phyloP scores from a whole-genome alignment of 1,140 invertebrate species.

The Drosophila oshimai region DNA sequence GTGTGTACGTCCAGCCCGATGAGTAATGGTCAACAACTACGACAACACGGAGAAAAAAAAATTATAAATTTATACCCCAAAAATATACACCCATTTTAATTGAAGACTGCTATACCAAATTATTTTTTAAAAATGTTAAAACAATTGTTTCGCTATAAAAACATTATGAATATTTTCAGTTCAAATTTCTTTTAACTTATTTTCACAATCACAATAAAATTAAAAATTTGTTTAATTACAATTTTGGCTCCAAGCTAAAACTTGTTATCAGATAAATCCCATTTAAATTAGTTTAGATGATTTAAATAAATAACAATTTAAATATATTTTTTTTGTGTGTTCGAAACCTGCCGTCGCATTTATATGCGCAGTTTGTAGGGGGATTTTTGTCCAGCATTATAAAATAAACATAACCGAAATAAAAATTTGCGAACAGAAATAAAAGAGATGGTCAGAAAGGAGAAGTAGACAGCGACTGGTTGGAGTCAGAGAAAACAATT shows the following conservation, averaged over 20 bases:
- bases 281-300: not conserved
- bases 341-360: constrained; percentile 35
- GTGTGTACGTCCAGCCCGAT: constrained; percentile 37
- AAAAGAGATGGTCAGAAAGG: not conserved
- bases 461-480: constrained; percentile 8
- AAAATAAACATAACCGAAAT: constrained; percentile 57
- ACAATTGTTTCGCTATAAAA: not conserved
- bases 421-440: constrained; percentile 45
- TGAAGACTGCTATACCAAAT: no score
- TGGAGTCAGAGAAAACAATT: constrained; percentile 54
- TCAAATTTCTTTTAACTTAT: no score
- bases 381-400: constrained; percentile 45
- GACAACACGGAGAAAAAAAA: constrained; percentile 14
- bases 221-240: no score
- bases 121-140: no score
- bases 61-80: no score
- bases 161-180: no score
- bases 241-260: no score
- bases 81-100: no score
- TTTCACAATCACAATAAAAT: no score
- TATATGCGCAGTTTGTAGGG: constrained; percentile 69
- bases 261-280: no score
- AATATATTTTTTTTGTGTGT: not conserved
- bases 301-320: not conserved
- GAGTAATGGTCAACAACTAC: constrained; percentile 67